These are phyloP conservation scores for Ailuropoda melanoleuca DNA, from an alignment of 2,113 vertebrate genomes.

Conservation along the genomic window DNA sequence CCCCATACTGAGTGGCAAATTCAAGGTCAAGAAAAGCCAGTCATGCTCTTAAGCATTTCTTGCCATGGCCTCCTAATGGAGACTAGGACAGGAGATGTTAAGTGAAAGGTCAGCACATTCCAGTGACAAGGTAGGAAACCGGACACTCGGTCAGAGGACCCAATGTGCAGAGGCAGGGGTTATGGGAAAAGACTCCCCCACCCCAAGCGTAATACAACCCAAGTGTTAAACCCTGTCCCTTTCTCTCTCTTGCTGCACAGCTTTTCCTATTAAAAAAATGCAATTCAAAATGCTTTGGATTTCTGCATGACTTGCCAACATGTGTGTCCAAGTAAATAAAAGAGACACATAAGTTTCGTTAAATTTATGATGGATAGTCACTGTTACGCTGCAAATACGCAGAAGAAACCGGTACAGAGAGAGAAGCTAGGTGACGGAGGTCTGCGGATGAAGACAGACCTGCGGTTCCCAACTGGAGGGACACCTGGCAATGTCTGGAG, in stretches of 20 bases:
- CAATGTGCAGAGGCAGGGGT: not conserved
- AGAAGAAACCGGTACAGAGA: not conserved
- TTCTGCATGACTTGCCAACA: not conserved
- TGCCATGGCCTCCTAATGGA: not conserved
- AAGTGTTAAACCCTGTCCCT: not conserved
- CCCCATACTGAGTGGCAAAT: not conserved
- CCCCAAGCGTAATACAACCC: not conserved
- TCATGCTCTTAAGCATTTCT: rapidly evolving
- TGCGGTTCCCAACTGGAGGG: not conserved
- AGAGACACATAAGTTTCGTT: not conserved
- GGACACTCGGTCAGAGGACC: not conserved
- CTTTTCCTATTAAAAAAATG: not conserved
- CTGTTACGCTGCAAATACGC: not conserved
- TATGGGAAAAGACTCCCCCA: rapidly evolving
- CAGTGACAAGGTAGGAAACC: not conserved
- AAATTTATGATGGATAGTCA: not conserved
- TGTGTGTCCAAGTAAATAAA: not conserved
- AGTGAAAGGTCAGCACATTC: not conserved
- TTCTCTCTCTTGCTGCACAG: not conserved
- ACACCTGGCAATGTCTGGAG: not conserved
- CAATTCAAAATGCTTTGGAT: too few species aligned
- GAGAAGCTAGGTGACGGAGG: not conserved
- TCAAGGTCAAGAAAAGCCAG: not conserved
- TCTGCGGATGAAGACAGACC: too few species aligned
- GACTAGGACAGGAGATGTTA: not conserved